Base-by-base conservation (phyloP, 2,113 vertebrate genomes). In the Perca schrenkii region DNA sequence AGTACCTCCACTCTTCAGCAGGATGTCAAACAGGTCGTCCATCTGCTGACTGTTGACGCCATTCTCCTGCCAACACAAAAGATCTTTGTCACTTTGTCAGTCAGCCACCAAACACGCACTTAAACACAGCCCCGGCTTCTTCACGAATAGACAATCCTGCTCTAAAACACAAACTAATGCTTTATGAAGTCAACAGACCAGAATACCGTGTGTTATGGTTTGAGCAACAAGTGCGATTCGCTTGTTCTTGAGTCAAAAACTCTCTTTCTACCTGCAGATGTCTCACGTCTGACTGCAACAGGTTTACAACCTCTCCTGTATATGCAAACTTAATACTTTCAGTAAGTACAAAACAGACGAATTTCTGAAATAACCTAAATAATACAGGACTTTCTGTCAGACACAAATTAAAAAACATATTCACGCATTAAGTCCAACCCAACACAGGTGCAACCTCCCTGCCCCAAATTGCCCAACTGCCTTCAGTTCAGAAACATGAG, bases 11-110 rank as follows among this genome's bases (percentile, higher is more conserved):
- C 97, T 98, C 93, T 98, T 95, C 0, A 99, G 97, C 65, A 99
- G 96, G 80, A 99, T 98, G 92, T 99, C 98, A 62, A 99, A 99
- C 89, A 99, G 93, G 86, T 99, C 98, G 0, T 99, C 97, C 96
- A 98, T 97, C 84, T 99, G 97, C 90, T 98, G 97, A 90, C 96
- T 97, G 43, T 95, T 96, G 58, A 93, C 74, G 34, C 96, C 95
- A 0, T 96, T 97, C 85, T 97, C 97, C 95, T 98, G 89, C 65
- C 67, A 43, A 88, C 22, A 81, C 7, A 88, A 3, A 56, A 46
- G 15, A 77, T 1, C 14, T 64, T 31, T 50, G 78, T 21, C 43
- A 31, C 13, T 64, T 31, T 50, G 78, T 21, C 43, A 31, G 21
- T 66, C 21, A 76, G 34, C 0, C 13, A 34, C 25, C 1, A 14